These are phyloP conservation scores for Salarias fasciatus DNA, from an alignment of 2,797 vertebrate genomes.

Conservation along the genomic window DNA sequence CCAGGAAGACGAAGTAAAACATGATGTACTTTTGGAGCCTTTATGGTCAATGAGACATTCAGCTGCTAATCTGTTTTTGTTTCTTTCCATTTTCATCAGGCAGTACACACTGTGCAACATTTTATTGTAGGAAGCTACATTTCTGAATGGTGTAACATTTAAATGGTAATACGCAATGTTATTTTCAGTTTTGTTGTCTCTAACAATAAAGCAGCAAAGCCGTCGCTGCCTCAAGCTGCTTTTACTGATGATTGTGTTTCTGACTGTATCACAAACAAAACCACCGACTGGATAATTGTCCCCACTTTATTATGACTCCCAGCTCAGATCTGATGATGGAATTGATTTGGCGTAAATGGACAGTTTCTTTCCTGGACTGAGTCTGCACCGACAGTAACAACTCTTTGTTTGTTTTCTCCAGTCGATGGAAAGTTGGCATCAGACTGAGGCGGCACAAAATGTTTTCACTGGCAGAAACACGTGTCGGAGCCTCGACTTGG, in stretches of 20 bases:
- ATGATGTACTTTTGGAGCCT: no score
- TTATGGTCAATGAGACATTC: no score
- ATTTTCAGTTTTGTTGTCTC: not conserved
- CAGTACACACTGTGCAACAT: no score
- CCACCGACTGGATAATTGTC: not conserved
- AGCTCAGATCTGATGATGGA: slow-evolving; percentile 15
- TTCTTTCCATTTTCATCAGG: no score
- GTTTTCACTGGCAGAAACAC: slow-evolving; percentile 13
- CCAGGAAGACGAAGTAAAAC: no score
- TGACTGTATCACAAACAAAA: not conserved
- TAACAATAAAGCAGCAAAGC: no score
- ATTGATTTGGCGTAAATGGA: slow-evolving; percentile 14
- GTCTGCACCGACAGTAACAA: slow-evolving; percentile 7
- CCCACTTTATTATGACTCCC: not conserved
- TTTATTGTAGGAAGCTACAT: no score
- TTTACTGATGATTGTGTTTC: not conserved
- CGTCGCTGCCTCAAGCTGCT: no score
- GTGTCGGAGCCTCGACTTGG: not conserved
- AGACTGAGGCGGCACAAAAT: slow-evolving; percentile 10
- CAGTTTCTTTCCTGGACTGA: not conserved
- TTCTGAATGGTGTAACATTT: not conserved
- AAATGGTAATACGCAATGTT: not conserved
- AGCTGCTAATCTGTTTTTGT: no score
- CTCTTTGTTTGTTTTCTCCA: slow-evolving; percentile 5
- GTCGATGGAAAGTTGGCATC: slow-evolving; percentile 8